Conservation (phyloP, 2,113 vertebrate genomes). For the Tachysurus fulvidraco region DNA sequence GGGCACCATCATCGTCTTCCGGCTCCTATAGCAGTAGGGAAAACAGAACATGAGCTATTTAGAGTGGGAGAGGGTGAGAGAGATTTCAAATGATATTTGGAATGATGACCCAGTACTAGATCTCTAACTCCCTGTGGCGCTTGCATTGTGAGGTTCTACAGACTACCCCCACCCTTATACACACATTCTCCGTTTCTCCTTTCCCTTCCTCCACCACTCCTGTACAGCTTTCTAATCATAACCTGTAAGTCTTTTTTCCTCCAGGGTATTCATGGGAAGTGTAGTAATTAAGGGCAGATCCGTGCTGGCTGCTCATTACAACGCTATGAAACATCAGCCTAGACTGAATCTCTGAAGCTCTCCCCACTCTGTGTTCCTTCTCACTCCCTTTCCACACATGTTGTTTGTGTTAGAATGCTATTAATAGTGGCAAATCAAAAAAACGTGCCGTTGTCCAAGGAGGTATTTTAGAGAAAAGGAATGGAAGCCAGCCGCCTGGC, state of each 20-base stretch:
- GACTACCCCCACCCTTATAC: conserved; percentile 50
- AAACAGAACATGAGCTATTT: conserved; percentile 29
- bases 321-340: conserved; percentile 58
- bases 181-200: conserved; percentile 15
- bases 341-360: conserved; percentile 55
- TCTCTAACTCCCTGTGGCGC: conserved; percentile 46
- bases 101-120: conserved; percentile 30
- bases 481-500: conserved; percentile 30
- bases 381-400: conserved; percentile 59
- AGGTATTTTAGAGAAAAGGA: conserved; percentile 48
- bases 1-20: conserved; percentile 19
- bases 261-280: conserved; percentile 59
- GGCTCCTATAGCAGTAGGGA: not conserved
- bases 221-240: conserved; percentile 59
- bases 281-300: conserved; percentile 70
- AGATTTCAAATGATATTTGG: conserved; percentile 36
- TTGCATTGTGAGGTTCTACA: conserved; percentile 57
- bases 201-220: conserved; percentile 50
- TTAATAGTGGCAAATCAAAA: conserved; percentile 60
- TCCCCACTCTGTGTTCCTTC: conserved; percentile 51
- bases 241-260: conserved; percentile 53
- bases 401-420: conserved; percentile 66
- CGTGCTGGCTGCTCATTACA: conserved; percentile 62
- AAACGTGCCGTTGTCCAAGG: conserved; percentile 48
- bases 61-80: not conserved